Percentiles rank a stretch among this genome's conserved stretches.
Evolutionary conservation across 2,113 vertebrate genomes (phyloP).

Genomic region (Lates calcarifer): DNA sequence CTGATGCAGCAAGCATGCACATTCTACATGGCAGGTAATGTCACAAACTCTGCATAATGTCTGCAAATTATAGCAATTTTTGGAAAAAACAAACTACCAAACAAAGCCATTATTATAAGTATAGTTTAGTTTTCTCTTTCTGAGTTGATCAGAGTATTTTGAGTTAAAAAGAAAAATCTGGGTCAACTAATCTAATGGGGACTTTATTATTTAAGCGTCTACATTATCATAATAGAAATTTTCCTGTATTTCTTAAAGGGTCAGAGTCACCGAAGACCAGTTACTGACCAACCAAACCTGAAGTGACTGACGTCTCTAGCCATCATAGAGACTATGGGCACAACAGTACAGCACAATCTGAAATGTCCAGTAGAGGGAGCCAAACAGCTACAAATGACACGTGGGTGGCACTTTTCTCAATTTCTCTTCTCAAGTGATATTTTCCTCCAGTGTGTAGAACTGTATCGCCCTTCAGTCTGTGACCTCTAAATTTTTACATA

Average conservation of each 20-base stretch:
- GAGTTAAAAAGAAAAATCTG: not conserved
- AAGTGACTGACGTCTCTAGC: not conserved
- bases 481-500: conserved; percentile 53
- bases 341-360: not conserved
- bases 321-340: not conserved
- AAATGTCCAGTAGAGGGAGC: conserved; percentile 71
- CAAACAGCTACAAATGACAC: conserved; percentile 36
- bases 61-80: not conserved
- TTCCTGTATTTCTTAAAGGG: not conserved
- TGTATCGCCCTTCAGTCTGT: conserved; percentile 35
- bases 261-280: conserved; percentile 9
- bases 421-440: conserved; percentile 37
- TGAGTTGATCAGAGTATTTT: not conserved
- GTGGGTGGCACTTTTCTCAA: conserved; percentile 27
- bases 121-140: not conserved
- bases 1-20: not conserved
- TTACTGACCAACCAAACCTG: not conserved
- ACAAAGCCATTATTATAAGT: too few species aligned
- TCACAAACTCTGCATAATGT: not conserved
- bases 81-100: too few species aligned
- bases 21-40: not conserved
- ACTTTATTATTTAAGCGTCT: not conserved
- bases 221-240: not conserved
- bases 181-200: not conserved
- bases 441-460: conserved; percentile 42